Evolutionary conservation across 2,888 invertebrate species (phyloP), one percentile per base, ranked within the genome.

Genomic region (Apodemia mormo): DNA sequence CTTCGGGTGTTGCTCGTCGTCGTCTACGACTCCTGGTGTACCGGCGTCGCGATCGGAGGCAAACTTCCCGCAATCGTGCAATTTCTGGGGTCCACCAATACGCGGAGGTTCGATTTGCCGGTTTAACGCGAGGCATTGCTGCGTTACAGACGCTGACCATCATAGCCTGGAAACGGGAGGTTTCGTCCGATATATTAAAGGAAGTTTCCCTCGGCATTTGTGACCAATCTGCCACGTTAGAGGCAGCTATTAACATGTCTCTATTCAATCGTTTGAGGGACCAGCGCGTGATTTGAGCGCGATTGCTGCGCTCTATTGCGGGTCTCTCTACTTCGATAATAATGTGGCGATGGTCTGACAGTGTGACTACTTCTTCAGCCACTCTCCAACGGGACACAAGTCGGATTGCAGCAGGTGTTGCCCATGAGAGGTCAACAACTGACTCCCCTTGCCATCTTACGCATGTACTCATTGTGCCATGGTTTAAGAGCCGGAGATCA

Each of bases 51-150:
- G 65, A n/a, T 1, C 58, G 49, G 37, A 70, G 22, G 54, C 72
- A 73, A 0, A 49, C 52, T 1, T 4, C 2, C 12, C 72, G 72
- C 49, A 72, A 54, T 14, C 8, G 56, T n/a, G 70, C 67, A 9
- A 74, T 72, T 22, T 68, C 68, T 10, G 43, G 14, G 22, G 70
- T 61, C 72, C 74, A 74, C 74, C 74, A 74, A 65, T 74, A 71
- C 54, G 66, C 68, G 6, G 70, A 37, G 30, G 61, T 37, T 14
- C 54, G 43, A n/a, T 68, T n/a, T 10, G 65, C 22, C 2, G 3
- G 52, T 7, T 9, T 22, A 2, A 61, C 54, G 22, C 72, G 40
- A 2, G 73, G 72, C 73, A 75, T 73, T 6, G 73, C 67, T 0
- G 56, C 58, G 40, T 75, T 71, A 54, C 75, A 75, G 9, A 75